Evolutionary conservation across 2,113 vertebrate species (phyloP), one percentile per base, ranked within the genome.

Genomic region (Oncorhynchus nerka): DNA sequence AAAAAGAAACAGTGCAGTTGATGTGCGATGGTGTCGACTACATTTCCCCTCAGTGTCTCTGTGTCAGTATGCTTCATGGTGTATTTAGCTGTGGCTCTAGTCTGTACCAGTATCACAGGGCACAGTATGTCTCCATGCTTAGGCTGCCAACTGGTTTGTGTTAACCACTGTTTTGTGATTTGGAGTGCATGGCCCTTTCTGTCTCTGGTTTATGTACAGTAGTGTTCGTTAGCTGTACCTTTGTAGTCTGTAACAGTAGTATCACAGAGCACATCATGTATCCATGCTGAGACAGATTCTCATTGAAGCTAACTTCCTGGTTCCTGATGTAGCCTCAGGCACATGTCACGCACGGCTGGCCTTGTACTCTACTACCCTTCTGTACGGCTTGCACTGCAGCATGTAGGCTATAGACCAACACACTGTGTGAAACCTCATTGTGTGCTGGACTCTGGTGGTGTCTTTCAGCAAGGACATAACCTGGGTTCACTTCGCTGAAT

Each of bases 281-380:
- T 79, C 71, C 59, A 64, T 75, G 28, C 39, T 39, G 24, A 19
- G 68, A 45, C 39, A 22, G 4, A 1, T 68, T 77, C 32, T 73
- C 77, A 75, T 71, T 84, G 59, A 78, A 75, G 61, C 30, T 69
- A 48, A 30, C 66, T 86, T 86, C 70, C 79, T 83, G 68, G 73
- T 78, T 89, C 85, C 39, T 45, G 39, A 45, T 45, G 39, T 82
- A 79, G 61, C 45, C 87, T 67, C 87, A 66, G 22, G 20, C 68
- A 75, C 9, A 45, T 45, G 39, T 45, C 39, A 45, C 39, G 13
- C 68, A 75, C 24, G 68, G 26, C 55, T 72, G 0, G 1, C 8
- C 24, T 57, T 39, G 51, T 62, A 19, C 30, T 30, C 32, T 39
- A 39, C 39, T 39, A 19, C 55, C 30, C 15, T n/a, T 16, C 12